Percentiles rank a stretch among this genome's conserved stretches.
Conservation (phyloP, 2,113 vertebrate genomes). For the Gavia stellata region DNA sequence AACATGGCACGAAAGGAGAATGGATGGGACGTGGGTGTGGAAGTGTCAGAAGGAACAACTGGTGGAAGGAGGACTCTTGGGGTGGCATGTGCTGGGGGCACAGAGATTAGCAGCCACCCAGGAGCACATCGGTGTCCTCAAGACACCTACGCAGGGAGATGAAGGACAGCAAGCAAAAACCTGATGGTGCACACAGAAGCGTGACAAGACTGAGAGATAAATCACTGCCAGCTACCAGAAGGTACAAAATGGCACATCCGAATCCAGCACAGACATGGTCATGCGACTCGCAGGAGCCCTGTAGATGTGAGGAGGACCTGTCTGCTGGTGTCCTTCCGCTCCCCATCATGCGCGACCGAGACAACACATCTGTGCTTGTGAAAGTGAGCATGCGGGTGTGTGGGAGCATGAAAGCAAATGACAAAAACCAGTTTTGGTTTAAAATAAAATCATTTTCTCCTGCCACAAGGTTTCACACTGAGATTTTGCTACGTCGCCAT, state of each 20-base stretch:
- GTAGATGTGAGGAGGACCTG: rapidly evolving
- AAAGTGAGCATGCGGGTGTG: rapidly evolving
- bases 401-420: background rate
- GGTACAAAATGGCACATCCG: background rate
- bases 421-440: background rate
- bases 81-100: rapidly evolving
- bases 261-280: background rate
- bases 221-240: background rate
- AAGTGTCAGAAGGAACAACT: background rate
- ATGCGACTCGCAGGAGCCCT: background rate
- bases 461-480: background rate
- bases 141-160: background rate
- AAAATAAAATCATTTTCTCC: background rate
- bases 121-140: too few relatives aligned
- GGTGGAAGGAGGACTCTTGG: background rate
- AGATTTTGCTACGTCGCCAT: rapidly evolving
- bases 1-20: rapidly evolving
- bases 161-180: background rate
- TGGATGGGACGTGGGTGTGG: rapidly evolving
- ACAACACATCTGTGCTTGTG: too few relatives aligned
- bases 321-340: rapidly evolving
- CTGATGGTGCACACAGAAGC: rapidly evolving
- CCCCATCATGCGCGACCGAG: too few relatives aligned
- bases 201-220: background rate
- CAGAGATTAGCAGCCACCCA: background rate